A percentile compares a stretch with the other conserved stretches of the same genome.
Evolutionary conservation across 1,140 invertebrate genomes (phyloP).

Genomic region (Chrysoperla carnea): DNA sequence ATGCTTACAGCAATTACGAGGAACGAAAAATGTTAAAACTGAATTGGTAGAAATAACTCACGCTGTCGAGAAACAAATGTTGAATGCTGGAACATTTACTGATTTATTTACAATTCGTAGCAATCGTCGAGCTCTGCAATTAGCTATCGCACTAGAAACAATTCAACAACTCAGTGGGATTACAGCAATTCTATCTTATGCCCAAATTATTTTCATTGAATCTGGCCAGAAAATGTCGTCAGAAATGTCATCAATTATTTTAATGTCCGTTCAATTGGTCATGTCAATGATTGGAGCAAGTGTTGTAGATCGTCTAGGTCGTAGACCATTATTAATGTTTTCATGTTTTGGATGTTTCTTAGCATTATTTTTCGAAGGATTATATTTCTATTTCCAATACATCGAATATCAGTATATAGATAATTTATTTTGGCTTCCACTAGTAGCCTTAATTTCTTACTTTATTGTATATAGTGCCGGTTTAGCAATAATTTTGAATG

Average conservation of each 20-base stretch:
- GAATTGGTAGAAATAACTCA: not conserved
- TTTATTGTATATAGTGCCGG: constrained; percentile 14
- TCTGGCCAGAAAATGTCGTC: constrained; percentile 16
- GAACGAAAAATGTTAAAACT: not conserved
- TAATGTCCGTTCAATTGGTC: constrained; percentile 35
- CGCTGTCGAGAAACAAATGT: not conserved
- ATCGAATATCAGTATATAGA: constrained; percentile 1
- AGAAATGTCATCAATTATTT: constrained; percentile 19
- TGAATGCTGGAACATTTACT: constrained; percentile 11
- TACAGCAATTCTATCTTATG: constrained; percentile 38
- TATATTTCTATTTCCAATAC: constrained; percentile 5
- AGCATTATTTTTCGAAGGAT: not conserved
- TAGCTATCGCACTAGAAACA: constrained; percentile 25
- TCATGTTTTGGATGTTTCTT: not conserved
- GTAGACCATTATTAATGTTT: not conserved
- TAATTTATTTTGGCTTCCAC: constrained; percentile 4
- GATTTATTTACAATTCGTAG: constrained; percentile 20
- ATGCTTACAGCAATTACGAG: constrained; percentile 10
- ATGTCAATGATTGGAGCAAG: not conserved
- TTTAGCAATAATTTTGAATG: constrained; percentile 13
- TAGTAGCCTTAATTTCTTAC: constrained; percentile 11
- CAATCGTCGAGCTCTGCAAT: constrained; percentile 21
- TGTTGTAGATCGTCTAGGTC: not conserved
- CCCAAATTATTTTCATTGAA: constrained; percentile 27
- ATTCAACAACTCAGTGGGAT: constrained; percentile 40